A percentile compares a stretch with the other conserved stretches of the same genome.
Evolutionary conservation across 2,113 vertebrate species (phyloP).

Genomic region (Bostrychus sinensis): DNA sequence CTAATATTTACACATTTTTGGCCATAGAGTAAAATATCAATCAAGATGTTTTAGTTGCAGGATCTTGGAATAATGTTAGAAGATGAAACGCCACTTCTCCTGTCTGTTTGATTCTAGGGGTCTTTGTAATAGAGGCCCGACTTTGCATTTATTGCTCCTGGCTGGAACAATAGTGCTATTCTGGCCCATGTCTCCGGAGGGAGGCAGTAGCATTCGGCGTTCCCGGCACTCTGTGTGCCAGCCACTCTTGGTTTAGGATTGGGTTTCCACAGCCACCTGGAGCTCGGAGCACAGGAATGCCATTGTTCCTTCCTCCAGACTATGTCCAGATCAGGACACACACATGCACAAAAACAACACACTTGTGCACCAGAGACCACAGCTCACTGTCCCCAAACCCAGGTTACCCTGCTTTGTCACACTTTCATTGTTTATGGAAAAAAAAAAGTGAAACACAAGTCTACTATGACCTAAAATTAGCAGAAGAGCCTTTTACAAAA

Average conservation of each 20-base stretch:
- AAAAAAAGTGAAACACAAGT: conserved; percentile 18
- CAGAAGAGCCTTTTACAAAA: neutral
- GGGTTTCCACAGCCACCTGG: conserved; percentile 83
- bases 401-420: conserved; percentile 25
- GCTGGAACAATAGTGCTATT: conserved; percentile 79
- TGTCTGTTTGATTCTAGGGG: conserved; percentile 9
- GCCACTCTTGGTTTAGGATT: conserved; percentile 75
- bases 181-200: conserved; percentile 72
- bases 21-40: too few species aligned
- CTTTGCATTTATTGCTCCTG: conserved; percentile 59
- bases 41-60: too few species aligned
- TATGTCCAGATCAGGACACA: conserved; percentile 60
- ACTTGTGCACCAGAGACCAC: conserved; percentile 5
- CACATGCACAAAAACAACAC: conserved; percentile 43
- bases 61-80: too few species aligned
- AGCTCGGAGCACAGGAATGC: conserved; percentile 80
- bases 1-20: too few species aligned
- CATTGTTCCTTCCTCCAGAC: conserved; percentile 76
- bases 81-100: too few species aligned
- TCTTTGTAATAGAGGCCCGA: conserved; percentile 45
- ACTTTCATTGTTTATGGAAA: conserved; percentile 21
- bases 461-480: conserved; percentile 5
- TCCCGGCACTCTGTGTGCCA: conserved; percentile 71
- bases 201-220: conserved; percentile 70
- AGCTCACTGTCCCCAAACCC: conserved; percentile 28